Evolutionary conservation across 1,140 invertebrate genomes (phyloP).

Genomic region (Drosophila fuyamai): DNA sequence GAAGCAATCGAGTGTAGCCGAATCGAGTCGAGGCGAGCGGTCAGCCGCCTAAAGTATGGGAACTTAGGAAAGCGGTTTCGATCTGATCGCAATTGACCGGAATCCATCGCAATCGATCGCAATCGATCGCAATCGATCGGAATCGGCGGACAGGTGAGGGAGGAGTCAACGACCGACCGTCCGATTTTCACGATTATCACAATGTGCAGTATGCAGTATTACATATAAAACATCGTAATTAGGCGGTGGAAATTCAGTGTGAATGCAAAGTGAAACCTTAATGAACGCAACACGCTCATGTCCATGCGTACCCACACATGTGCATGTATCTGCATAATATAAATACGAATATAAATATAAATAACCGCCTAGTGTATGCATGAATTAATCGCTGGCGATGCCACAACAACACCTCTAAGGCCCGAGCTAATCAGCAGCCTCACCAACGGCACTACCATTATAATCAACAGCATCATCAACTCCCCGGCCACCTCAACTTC

Average conservation of each 20-base stretch:
- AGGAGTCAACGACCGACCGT: slow-evolving; percentile 48
- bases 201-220: slow-evolving; percentile 32
- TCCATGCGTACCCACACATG: too few relatives aligned
- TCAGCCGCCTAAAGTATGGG: neutral
- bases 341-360: slow-evolving; percentile 3
- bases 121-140: slow-evolving; percentile 7
- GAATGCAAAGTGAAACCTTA: slow-evolving; percentile 75
- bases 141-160: slow-evolving; percentile 3
- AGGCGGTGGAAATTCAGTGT: slow-evolving; percentile 68
- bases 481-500: neutral
- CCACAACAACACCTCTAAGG: slow-evolving; percentile 22
- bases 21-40: slow-evolving; percentile 9
- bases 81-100: too few relatives aligned
- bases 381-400: slow-evolving; percentile 46
- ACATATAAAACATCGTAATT: slow-evolving; percentile 51
- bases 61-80: slow-evolving; percentile 19
- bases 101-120: too few relatives aligned
- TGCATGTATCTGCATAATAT: too few relatives aligned
- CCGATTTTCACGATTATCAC: slow-evolving; percentile 43
- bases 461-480: slow-evolving; percentile 23
- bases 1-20: slow-evolving; percentile 6
- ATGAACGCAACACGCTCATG: slow-evolving; percentile 30
- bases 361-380: slow-evolving; percentile 35
- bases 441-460: slow-evolving; percentile 20
- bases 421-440: slow-evolving; percentile 37